These are phyloP conservation scores for Microtus pennsylvanicus DNA, from an alignment of 2,113 vertebrate genomes.

Conservation along the genomic window DNA sequence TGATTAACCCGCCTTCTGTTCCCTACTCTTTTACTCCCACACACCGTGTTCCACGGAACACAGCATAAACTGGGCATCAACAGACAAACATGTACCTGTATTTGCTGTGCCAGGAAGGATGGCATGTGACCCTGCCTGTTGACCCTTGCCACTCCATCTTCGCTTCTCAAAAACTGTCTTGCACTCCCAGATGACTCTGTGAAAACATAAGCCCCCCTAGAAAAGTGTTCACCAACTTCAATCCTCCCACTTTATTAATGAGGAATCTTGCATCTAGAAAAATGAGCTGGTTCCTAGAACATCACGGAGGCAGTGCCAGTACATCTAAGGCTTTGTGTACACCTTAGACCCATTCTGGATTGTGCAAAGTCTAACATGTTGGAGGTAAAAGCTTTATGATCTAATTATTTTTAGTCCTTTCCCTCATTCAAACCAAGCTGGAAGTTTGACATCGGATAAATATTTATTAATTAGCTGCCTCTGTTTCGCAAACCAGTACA, in stretches of 20 bases:
- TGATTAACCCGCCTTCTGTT: not conserved
- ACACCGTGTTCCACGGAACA: not conserved
- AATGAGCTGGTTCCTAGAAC: not conserved
- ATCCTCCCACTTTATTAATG: not conserved
- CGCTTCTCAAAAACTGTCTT: not conserved
- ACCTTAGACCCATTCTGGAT: not conserved
- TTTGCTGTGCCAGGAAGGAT: not conserved
- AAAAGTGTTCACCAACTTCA: not conserved
- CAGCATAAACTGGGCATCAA: not conserved
- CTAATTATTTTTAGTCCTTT: constrained; percentile 9
- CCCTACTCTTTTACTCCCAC: not conserved
- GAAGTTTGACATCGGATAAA: not conserved
- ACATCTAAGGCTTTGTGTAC: not conserved
- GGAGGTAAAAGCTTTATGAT: not conserved
- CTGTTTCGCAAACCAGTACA: not conserved
- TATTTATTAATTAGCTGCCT: constrained; percentile 27
- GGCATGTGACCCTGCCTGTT: too few species aligned
- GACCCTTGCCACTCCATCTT: not conserved
- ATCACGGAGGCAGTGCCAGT: not conserved
- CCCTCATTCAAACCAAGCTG: not conserved
- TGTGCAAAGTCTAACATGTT: not conserved
- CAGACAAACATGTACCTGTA: not conserved
- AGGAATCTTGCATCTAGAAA: not conserved
- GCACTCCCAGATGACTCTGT: not conserved
- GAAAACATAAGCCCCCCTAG: not conserved